Evolutionary conservation across 1,140 invertebrate genomes (phyloP).

Genomic region (Nasonia vitripennis): DNA sequence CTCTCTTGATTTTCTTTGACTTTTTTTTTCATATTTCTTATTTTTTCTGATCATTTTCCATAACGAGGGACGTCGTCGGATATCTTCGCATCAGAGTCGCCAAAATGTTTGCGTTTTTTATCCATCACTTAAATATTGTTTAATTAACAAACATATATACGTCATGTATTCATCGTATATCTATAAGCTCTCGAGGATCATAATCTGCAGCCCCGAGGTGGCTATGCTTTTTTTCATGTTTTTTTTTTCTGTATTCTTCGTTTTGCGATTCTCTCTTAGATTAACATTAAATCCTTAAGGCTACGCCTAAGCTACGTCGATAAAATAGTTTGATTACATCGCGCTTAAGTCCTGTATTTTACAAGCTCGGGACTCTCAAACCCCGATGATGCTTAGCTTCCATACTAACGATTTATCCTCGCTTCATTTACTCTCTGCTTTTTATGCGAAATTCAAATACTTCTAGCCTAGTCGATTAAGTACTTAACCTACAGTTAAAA

Average conservation of each 20-base stretch:
- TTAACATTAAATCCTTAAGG: conserved; percentile 47
- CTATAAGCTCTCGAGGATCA: conserved; percentile 25
- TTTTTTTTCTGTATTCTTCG: not conserved
- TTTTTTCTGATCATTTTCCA: conserved; percentile 56
- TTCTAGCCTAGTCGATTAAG: conserved; percentile 39
- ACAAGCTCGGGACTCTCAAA: conserved; percentile 57
- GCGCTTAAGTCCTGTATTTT: conserved; percentile 62
- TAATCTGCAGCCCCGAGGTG: not conserved
- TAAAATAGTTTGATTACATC: conserved; percentile 62
- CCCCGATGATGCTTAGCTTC: conserved; percentile 19
- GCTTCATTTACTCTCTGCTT: not conserved
- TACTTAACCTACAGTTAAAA: conserved; percentile 53
- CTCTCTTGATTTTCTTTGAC: conserved; percentile 54
- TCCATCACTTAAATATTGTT: conserved; percentile 41
- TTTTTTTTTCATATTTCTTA: conserved; percentile 51
- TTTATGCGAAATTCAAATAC: not conserved
- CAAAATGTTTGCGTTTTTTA: conserved; percentile 25
- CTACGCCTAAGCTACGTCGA: conserved; percentile 61
- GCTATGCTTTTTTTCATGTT: not conserved
- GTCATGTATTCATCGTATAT: conserved; percentile 27
- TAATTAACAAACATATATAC: conserved; percentile 47
- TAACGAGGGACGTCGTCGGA: conserved; percentile 54
- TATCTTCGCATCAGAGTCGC: conserved; percentile 50
- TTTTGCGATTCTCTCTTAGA: conserved; percentile 22
- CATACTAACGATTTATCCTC: not conserved